Evolutionary conservation across 2,888 invertebrate species (phyloP).

Genomic region (Heliconius sara): DNA sequence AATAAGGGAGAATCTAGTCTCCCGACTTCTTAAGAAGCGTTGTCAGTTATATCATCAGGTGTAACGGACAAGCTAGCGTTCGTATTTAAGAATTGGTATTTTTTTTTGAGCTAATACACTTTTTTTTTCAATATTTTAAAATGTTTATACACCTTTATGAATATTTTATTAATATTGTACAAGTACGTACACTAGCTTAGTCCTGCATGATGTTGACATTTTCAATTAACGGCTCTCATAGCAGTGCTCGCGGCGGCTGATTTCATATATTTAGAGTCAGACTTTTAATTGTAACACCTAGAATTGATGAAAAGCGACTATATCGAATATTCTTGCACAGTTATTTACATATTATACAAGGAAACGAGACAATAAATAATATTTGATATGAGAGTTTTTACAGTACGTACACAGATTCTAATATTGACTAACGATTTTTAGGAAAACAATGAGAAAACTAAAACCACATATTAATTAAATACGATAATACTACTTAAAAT

Average conservation of each 20-base stretch:
- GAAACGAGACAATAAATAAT: slow-evolving; percentile 76
- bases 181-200: not conserved
- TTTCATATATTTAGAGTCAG: slow-evolving; percentile 19
- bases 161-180: not conserved
- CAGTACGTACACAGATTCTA: slow-evolving; percentile 61
- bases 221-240: not conserved
- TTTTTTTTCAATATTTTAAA: slow-evolving; percentile 17
- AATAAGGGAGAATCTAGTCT: too few relatives aligned
- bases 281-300: slow-evolving; percentile 26
- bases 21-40: too few relatives aligned
- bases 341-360: slow-evolving; percentile 83
- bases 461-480: slow-evolving; percentile 29
- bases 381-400: slow-evolving; percentile 79
- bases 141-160: slow-evolving; percentile 7
- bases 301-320: slow-evolving; percentile 20
- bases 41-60: slow-evolving; percentile 1
- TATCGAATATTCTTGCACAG: slow-evolving; percentile 60
- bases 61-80: slow-evolving; percentile 3
- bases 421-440: slow-evolving; percentile 20
- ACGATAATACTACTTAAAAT: slow-evolving; percentile 33
- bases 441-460: slow-evolving; percentile 27
- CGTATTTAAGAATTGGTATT: not conserved
- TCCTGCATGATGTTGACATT: slow-evolving; percentile 5
- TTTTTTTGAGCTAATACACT: slow-evolving; percentile 13
- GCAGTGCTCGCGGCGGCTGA: slow-evolving; percentile 14